phyloP scores from a whole-genome alignment of 1,140 invertebrate species.

The Drosophila nebulosa region DNA sequence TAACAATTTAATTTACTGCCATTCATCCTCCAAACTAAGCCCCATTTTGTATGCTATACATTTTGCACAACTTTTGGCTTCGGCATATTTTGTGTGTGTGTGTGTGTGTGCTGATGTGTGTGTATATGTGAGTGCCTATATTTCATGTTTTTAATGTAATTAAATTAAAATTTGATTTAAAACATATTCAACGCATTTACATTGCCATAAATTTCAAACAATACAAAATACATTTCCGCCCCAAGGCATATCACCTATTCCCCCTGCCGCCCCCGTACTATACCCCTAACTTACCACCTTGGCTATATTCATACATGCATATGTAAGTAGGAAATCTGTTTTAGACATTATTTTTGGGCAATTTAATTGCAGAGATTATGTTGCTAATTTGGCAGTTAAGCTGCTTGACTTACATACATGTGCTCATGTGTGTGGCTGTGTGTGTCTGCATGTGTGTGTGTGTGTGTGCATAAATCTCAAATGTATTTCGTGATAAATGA shows the following conservation, averaged over 20 bases:
- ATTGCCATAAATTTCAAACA: not conserved
- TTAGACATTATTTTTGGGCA: not conserved
- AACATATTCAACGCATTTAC: not conserved
- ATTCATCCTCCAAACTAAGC: not conserved
- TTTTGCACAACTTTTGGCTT: not conserved
- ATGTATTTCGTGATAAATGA: not conserved
- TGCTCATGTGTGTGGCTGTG: too few species aligned
- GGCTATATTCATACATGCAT: not conserved
- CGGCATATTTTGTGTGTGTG: not conserved
- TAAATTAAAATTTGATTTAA: constrained; percentile 61
- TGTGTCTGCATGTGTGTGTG: not conserved
- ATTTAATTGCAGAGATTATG: constrained; percentile 1
- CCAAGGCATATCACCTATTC: not conserved
- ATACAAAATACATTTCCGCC: not conserved
- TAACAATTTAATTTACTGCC: constrained; percentile 72
- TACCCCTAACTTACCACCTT: not conserved
- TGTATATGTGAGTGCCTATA: not conserved
- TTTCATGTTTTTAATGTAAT: constrained; percentile 54
- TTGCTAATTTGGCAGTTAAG: not conserved
- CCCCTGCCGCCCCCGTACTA: not conserved
- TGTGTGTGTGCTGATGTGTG: not conserved
- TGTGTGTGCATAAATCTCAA: not conserved
- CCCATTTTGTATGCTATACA: not conserved
- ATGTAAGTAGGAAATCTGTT: not conserved
- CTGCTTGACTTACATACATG: not conserved